These are phyloP conservation scores for Ecdyonurus torrentis DNA, from an alignment of 2,888 invertebrate genomes.

Conservation along the genomic window DNA sequence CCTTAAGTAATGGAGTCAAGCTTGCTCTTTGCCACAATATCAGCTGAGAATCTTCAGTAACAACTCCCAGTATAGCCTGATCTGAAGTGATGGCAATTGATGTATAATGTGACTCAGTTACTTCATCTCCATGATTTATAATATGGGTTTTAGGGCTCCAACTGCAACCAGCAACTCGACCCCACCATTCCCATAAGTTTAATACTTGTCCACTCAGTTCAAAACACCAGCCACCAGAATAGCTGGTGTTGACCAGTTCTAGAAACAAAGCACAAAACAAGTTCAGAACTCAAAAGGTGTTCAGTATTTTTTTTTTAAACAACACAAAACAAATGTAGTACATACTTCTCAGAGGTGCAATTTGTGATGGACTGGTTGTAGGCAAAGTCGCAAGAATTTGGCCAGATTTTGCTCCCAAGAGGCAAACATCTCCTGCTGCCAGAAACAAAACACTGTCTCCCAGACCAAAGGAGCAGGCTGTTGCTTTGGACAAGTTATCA, in stretches of 20 bases:
- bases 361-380: not conserved
- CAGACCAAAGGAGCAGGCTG: not conserved
- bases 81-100: not conserved
- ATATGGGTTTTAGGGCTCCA: not conserved
- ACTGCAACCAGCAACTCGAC: not conserved
- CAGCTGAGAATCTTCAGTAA: not conserved
- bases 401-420: not conserved
- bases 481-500: not conserved
- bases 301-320: not conserved
- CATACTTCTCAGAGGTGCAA: not conserved
- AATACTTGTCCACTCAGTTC: not conserved
- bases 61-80: not conserved
- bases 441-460: not conserved
- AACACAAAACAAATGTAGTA: not conserved
- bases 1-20: not conserved
- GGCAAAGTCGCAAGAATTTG: not conserved
- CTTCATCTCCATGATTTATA: not conserved
- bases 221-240: not conserved
- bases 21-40: not conserved
- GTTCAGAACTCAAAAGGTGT: not conserved
- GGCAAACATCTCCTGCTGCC: not conserved
- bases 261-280: too few species aligned
- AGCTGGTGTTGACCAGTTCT: too few species aligned
- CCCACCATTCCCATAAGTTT: not conserved
- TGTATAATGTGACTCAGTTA: not conserved